A percentile compares a stretch with the other conserved stretches of the same genome.
These are phyloP conservation scores for Pogonophryne albipinna DNA, from an alignment of 2,797 vertebrate species.

Conservation along the genomic window DNA sequence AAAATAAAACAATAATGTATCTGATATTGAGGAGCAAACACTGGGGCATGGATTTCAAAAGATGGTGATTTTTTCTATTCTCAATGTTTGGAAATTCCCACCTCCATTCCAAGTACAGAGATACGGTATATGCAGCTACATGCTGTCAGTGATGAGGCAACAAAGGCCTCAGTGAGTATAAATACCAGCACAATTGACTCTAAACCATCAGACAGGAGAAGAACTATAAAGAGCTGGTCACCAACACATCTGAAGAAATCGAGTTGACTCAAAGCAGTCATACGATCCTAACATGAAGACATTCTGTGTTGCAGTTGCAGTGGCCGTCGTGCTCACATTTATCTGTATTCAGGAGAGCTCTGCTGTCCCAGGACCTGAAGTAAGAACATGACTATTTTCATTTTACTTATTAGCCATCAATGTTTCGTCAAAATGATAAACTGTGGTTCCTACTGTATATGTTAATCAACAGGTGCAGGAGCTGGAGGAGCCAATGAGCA, in stretches of 20 bases:
- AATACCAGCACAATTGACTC: background rate
- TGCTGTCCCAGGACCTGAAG: conserved; percentile 56
- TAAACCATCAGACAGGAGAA: conserved; percentile 11
- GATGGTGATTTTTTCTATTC: too few species aligned
- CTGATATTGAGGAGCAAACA: too few species aligned
- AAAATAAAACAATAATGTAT: too few species aligned
- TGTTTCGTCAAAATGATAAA: background rate
- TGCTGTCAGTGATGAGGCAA: background rate
- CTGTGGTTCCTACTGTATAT: background rate
- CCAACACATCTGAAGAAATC: background rate
- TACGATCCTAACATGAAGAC: conserved; percentile 66
- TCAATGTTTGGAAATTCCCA: too few species aligned
- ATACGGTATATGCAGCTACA: background rate
- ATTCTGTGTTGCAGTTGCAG: conserved; percentile 53
- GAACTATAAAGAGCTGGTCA: background rate
- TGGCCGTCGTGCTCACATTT: conserved; percentile 63
- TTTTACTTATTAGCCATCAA: background rate
- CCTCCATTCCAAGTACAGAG: too few species aligned
- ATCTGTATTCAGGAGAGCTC: conserved; percentile 56
- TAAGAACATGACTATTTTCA: conserved; percentile 38
- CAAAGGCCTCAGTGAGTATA: background rate
- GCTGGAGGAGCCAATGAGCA: conserved; percentile 5
- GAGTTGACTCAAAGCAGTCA: background rate
- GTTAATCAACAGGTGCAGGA: conserved; percentile 17
- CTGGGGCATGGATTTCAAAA: too few species aligned